These are phyloP conservation scores for Pseudochirops corinnae DNA, from an alignment of 2,797 vertebrate genomes.

Conservation along the genomic window DNA sequence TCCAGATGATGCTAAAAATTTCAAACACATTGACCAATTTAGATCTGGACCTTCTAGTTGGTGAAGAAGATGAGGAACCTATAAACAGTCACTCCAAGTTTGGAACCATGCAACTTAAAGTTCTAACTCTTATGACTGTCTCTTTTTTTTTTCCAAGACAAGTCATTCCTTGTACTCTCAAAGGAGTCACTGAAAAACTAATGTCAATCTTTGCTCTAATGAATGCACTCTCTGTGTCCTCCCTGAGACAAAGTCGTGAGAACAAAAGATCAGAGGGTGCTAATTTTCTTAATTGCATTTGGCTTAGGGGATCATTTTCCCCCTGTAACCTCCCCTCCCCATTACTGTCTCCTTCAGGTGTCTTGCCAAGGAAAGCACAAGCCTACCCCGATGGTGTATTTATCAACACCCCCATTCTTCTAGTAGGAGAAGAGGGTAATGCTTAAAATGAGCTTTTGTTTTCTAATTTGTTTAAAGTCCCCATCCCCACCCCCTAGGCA, in stretches of 20 bases:
- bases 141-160: not conserved
- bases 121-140: not conserved
- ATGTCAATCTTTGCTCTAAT: constrained; percentile 41
- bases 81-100: not conserved
- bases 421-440: constrained; percentile 39
- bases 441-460: constrained; percentile 39
- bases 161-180: constrained; percentile 42
- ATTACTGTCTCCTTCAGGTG: constrained; percentile 44
- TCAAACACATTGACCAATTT: not conserved
- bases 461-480: not conserved
- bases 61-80: not conserved
- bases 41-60: not conserved
- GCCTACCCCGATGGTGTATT: constrained; percentile 11
- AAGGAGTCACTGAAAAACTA: constrained; percentile 14
- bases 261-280: constrained; percentile 57
- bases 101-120: not conserved
- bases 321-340: constrained; percentile 21
- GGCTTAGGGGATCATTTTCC: constrained; percentile 42
- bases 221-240: constrained; percentile 71
- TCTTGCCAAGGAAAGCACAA: constrained; percentile 62
- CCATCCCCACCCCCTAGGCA: not conserved
- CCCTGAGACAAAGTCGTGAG: constrained; percentile 45
- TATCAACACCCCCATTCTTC: constrained; percentile 23
- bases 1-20: constrained; percentile 9
- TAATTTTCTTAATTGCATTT: constrained; percentile 66